Base-by-base conservation (phyloP, 2,888 invertebrate species). In the Andrena marginata region DNA sequence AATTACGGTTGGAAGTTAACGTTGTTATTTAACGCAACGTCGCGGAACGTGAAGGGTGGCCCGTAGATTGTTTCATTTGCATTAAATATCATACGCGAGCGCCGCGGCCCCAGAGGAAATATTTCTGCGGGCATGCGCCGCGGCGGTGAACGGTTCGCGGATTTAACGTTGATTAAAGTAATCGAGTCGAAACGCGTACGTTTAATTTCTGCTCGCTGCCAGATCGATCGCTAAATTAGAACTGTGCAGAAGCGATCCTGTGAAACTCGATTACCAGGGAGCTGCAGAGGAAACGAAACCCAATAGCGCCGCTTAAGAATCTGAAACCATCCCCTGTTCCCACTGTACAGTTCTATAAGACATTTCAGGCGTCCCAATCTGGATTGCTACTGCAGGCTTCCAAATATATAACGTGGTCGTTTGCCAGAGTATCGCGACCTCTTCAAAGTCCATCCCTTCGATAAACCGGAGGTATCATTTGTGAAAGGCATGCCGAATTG, bases 111-210 rank as follows among this genome's bases (percentile, higher is more conserved):
- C 2, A 13, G 26, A 10, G 56, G 23, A 56, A 26, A 56, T 56
- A 23, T 56, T 56, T 56, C 56, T 4, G 56, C 56, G 13, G 10
- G 4, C 26, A 26, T 23, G 56, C 56, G 26, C 31, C 48, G 42
- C 23, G 42, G 2, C 63, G 16, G 42, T 13, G 56, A 59, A 59
- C 69, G 42, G 59, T 20, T 20, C 29, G 10, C 42, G 42, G 26
- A 26, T 70, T 42, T 48, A 42, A 7, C 56, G 26, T 59, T 42
- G 59, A 59, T 70, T 59, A 70, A 73, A 31, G 42, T 31, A 73
- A 73, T 73, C 48, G 42, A 65, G 56, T 56, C 10, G 26, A 51
- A n/a, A 23, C 42, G 35, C 42, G 26, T 33, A n/a, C 64, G 42
- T 29, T 56, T 31, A 48, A 65, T 73, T 59, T 56, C 35, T 23